These are phyloP conservation scores for Promerops cafer DNA, from an alignment of 2,113 vertebrate species.

Conservation along the genomic window DNA sequence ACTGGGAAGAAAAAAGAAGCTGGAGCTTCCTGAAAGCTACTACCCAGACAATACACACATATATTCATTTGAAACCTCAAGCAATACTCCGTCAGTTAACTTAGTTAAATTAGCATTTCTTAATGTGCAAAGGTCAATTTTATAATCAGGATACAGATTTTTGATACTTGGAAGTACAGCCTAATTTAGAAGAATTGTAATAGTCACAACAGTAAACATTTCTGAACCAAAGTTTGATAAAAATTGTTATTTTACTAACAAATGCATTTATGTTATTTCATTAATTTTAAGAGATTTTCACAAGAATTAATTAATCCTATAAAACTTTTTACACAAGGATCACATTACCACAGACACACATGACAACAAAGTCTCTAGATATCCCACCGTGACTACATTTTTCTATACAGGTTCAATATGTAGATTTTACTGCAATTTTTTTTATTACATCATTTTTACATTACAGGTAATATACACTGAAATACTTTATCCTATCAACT, in stretches of 20 bases:
- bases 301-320: not conserved
- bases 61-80: not conserved
- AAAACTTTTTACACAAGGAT: not conserved
- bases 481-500: not conserved
- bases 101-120: not conserved
- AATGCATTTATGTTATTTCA: not conserved
- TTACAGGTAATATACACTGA: not conserved
- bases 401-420: not conserved
- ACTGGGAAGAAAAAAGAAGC: not conserved
- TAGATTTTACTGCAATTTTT: not conserved
- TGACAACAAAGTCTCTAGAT: not conserved
- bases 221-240: not conserved
- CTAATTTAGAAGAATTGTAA: not conserved
- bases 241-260: not conserved
- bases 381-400: accelerated
- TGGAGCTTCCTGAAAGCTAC: not conserved
- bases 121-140: not conserved
- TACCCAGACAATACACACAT: not conserved
- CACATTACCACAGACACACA: not conserved
- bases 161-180: not conserved
- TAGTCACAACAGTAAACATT: not conserved
- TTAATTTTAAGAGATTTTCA: not conserved
- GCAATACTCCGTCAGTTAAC: not conserved
- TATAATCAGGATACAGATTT: not conserved
- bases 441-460: not conserved